Evolutionary conservation across 2,113 vertebrate genomes (phyloP).

Genomic region (Hippocampus zosterae): DNA sequence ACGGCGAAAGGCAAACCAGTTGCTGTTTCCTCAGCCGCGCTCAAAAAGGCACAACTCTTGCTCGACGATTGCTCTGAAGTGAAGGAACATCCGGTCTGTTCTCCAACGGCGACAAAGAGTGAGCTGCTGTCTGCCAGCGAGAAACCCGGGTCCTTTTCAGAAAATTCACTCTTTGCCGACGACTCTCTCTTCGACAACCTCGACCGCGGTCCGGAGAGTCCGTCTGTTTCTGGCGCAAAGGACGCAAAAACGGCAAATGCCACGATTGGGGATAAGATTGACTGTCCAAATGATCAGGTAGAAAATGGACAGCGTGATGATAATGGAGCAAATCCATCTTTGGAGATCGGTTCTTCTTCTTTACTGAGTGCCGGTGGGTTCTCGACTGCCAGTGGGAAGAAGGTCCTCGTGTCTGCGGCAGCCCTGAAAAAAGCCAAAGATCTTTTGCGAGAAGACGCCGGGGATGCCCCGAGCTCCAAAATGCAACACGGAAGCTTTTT

Average conservation of each 20-base stretch:
- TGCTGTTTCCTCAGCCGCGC: conserved; percentile 67
- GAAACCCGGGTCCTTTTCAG: background rate
- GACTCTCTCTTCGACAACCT: background rate
- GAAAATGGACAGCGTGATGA: too few species aligned
- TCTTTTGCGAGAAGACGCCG: conserved; percentile 71
- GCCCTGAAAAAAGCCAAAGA: conserved; percentile 40
- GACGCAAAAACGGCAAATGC: background rate
- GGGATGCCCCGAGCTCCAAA: conserved; percentile 7
- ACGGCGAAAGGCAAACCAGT: conserved; percentile 76
- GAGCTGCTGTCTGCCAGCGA: background rate
- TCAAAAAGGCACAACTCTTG: conserved; percentile 68
- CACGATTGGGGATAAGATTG: background rate
- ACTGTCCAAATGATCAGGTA: too few species aligned
- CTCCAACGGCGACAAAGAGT: background rate
- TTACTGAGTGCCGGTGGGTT: conserved; percentile 65
- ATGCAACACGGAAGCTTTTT: background rate
- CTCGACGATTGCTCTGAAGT: background rate
- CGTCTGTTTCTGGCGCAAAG: background rate
- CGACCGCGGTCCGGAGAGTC: background rate
- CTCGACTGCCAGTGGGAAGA: conserved; percentile 60
- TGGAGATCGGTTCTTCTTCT: too few species aligned
- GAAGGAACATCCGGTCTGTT: background rate
- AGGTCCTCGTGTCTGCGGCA: conserved; percentile 36
- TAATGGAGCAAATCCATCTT: background rate
- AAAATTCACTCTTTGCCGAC: background rate